Base-by-base conservation (phyloP, 2,113 vertebrate species). In the Steatornis caripensis region DNA sequence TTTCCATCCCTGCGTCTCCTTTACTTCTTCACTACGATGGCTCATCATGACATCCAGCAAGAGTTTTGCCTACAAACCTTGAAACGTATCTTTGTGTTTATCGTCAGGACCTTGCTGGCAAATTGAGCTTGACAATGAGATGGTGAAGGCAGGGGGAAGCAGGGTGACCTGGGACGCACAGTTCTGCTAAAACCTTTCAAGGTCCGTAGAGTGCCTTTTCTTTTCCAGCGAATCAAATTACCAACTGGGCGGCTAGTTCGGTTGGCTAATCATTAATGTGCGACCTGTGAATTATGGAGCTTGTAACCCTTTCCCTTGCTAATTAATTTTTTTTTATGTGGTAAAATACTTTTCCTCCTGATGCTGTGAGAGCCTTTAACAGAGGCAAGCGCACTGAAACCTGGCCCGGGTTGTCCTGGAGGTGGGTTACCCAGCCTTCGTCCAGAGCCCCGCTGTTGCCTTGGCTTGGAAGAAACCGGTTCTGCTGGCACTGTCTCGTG, bases 71-170 rank as follows among this genome's bases (percentile, higher is more conserved):
- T 96, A 45, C 80, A 96, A 89, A 93, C 89, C 78, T 95, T 97
- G 96, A 97, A 94, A 95, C 36, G 12, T 84, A 92, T 96, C 93
- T 96, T 71, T 91, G 34, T 97, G 93, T 94, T 97, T 97, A 90
- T 97, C 97, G 87, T 97, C 82, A 96, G 81, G 85, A 57, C 48
- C 43, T 71, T 89, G 53, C 82, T 97, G 72, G 89, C 94, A 97
- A 98, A 97, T 98, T 82, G 71, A 91, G 93, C 93, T 95, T 97
- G 95, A 96, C 93, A 97, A 92, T 95, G 75, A 89, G 43, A 91
- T 87, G 80, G 68, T 89, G 93, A 96, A 96, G 92, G 60, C 45
- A 81, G 71, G 61, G 94, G 75, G 55, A 98, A 97, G 84, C 97
- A 85, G 55, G 68, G 71, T 95, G 97, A 98, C 97, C 98, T 85